Conservation (phyloP, 1,140 invertebrate species). For the Plodia interpunctella region DNA sequence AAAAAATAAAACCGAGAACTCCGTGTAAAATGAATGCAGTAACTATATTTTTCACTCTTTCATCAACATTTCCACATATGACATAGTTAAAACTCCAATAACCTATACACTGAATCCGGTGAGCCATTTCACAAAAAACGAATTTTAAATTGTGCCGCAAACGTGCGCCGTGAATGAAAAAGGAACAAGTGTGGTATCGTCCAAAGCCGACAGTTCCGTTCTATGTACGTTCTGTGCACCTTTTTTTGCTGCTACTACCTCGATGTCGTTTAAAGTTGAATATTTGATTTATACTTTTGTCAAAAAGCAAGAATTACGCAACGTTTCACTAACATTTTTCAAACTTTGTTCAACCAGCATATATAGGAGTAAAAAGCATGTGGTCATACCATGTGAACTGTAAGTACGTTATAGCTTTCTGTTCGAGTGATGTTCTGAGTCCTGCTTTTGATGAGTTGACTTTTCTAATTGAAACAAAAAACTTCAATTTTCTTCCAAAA, state of each 20-base stretch:
- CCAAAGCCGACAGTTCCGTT: not conserved
- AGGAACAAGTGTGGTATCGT: constrained; percentile 1
- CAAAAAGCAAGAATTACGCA: not conserved
- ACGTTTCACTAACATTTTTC: not conserved
- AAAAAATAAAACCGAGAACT: too few species aligned
- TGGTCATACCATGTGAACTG: too few species aligned
- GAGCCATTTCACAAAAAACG: constrained; percentile 6
- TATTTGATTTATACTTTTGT: constrained; percentile 6
- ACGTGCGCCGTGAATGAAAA: constrained; percentile 5
- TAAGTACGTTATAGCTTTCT: too few species aligned
- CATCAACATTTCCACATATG: constrained; percentile 3
- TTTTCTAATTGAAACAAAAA: too few species aligned
- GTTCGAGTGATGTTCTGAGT: too few species aligned
- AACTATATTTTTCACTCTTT: not conserved
- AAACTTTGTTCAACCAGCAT: too few species aligned
- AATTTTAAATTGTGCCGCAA: constrained; percentile 5
- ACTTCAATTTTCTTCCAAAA: too few species aligned
- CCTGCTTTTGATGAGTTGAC: too few species aligned
- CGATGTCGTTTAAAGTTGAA: constrained; percentile 2
- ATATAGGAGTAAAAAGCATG: too few species aligned
- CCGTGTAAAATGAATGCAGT: not conserved
- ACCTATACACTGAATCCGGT: constrained; percentile 5
- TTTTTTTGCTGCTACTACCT: not conserved
- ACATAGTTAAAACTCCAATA: constrained; percentile 12
- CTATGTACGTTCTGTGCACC: not conserved